These are phyloP conservation scores for Eidolon dupreanum DNA, from an alignment of 2,797 vertebrate species.

Conservation along the genomic window DNA sequence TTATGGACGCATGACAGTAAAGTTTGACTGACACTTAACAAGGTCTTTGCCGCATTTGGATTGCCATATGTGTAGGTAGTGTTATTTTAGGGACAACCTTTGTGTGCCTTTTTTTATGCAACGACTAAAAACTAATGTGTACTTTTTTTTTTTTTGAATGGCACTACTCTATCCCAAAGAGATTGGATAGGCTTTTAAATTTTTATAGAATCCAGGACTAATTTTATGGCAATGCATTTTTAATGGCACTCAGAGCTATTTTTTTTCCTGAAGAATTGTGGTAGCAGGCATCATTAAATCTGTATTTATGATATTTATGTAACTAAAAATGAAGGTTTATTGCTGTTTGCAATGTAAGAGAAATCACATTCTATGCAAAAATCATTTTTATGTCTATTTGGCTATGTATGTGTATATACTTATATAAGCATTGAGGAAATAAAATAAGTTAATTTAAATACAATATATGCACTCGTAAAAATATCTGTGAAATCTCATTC, in stretches of 20 bases:
- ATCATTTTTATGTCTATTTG: neutral
- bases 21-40: too few species aligned
- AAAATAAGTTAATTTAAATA: conserved; percentile 9
- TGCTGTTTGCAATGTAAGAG: neutral
- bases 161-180: neutral
- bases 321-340: neutral
- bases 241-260: neutral
- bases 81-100: neutral
- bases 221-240: conserved; percentile 20
- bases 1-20: too few species aligned
- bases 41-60: neutral
- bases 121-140: neutral
- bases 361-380: neutral
- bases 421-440: neutral
- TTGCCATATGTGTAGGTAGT: neutral
- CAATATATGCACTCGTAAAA: neutral
- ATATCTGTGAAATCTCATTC: neutral
- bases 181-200: conserved; percentile 11
- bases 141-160: neutral
- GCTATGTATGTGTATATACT: neutral
- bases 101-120: conserved; percentile 15
- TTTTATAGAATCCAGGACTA: neutral
- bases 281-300: neutral
- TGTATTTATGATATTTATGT: neutral
- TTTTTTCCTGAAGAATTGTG: neutral